A percentile compares a stretch with the other conserved stretches of the same genome.
phyloP scores from a whole-genome alignment of 1,140 invertebrate species.

The honey bee (Apis mellifera) region Amel_HAv3.1 CM009941.2:9743001-9743500 shows the following conservation, averaged over 20 bases:
- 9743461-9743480: slow-evolving; percentile 1
- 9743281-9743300: neutral
- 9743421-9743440: slow-evolving; percentile 6
- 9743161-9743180: no score
- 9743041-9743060: no score
- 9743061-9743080: no score
- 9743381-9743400: slow-evolving; percentile 1
- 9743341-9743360: slow-evolving; percentile 17
- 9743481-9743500: slow-evolving; percentile 1
- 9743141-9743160: no score
- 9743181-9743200: no score
- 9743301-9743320: neutral
- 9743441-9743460: neutral
- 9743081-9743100: no score
- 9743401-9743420: slow-evolving; percentile 5
- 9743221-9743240: neutral
- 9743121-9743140: no score
- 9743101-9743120: no score
- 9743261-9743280: slow-evolving; percentile 4
- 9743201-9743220: no score
- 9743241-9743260: slow-evolving; percentile 19
- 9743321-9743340: neutral
- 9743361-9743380: slow-evolving; percentile 20
- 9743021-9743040: neutral
- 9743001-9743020: no score